Evolutionary conservation across 1,140 invertebrate genomes (phyloP), one percentile per base, ranked within the genome.

Genomic region (Protaetia brevitarsis): DNA sequence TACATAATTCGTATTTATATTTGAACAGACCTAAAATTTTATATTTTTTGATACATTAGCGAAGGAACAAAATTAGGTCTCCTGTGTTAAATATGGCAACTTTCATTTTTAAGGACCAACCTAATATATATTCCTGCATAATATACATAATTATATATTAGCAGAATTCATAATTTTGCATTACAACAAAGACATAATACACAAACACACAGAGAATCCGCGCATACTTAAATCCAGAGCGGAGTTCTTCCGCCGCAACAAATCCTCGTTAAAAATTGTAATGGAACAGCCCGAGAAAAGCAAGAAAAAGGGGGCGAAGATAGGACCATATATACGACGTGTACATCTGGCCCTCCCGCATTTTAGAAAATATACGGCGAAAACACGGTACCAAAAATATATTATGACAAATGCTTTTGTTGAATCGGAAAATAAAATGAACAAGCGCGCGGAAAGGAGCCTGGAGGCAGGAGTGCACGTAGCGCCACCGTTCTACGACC

Each of bases 351-450:
- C n/a, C n/a, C n/a, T 51, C 19, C 1, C 1, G 3, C 41, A 21
- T 51, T 51, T 19, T 19, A 23, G 16, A 19, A 51, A 51, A 51
- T 51, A 51, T 51, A 51, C 41, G 41, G 26, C 19, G 41, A 51
- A 51, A 51, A 51, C 41, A 51, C 19, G 11, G 27, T 30, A 60
- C 28, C 8, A 28, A 60, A 60, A 60, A 60, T 60, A 34, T 29
- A 60, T 60, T 60, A 60, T 60, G 58, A 60, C 58, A 60, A 60
- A 60, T 60, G 58, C 30, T 60, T 60, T 29, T 51, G 41, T 51
- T 60, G 58, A 60, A 60, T 60, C 58, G n/a, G 28, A 34, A 60
- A 60, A 60, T 60, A 60, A 60, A 60, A 60, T 60, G 27, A 60
- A 60, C 21, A n/a, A 21, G 27, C 19, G 4, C 58, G 26, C 26